Evolutionary conservation across 2,113 vertebrate genomes (phyloP).

Genomic region (Odocoileus virginianus): DNA sequence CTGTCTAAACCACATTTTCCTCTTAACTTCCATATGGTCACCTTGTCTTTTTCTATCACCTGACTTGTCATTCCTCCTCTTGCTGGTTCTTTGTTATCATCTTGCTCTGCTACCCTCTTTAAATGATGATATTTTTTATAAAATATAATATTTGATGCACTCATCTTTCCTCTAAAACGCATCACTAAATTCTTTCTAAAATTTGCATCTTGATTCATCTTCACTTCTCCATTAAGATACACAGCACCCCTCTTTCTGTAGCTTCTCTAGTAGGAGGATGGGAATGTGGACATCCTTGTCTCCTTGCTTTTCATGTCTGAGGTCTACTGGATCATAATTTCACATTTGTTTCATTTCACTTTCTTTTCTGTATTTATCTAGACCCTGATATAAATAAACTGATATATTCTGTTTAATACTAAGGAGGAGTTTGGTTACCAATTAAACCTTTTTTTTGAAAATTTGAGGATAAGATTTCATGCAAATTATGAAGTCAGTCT

Average conservation of each 20-base stretch:
- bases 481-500: neutral
- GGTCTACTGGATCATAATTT: neutral
- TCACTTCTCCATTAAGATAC: neutral
- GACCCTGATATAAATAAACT: no score
- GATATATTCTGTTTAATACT: neutral
- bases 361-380: neutral
- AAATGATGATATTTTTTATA: neutral
- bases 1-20: neutral
- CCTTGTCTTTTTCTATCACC: neutral
- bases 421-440: neutral
- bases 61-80: neutral
- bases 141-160: neutral
- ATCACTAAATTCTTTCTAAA: neutral
- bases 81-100: neutral
- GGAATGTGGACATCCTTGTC: no score
- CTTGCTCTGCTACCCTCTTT: neutral
- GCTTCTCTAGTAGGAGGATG: no score
- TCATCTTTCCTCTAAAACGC: neutral
- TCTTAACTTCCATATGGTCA: neutral
- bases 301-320: neutral
- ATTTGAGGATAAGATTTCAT: neutral
- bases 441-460: neutral
- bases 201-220: neutral
- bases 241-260: neutral
- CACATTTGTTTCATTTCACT: neutral